phyloP scores from a whole-genome alignment of 2,113 vertebrate species.

The Ptychochromis oligacanthus region DNA sequence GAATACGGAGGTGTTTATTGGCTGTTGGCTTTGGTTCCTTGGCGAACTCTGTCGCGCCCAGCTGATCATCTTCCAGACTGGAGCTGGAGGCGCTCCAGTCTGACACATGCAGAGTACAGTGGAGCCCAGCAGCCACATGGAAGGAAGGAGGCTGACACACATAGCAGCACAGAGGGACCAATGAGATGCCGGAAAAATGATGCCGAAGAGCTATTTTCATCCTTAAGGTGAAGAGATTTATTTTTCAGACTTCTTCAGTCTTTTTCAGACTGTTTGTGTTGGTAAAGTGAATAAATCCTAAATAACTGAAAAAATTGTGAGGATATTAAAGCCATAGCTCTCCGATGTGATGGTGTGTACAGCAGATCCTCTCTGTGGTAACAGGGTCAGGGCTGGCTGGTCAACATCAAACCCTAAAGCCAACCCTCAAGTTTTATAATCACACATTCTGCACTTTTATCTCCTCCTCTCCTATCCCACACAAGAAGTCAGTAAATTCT shows the following conservation, averaged over 20 bases:
- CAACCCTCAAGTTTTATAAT: conserved; percentile 45
- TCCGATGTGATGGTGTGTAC: not conserved
- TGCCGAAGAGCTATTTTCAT: conserved; percentile 37
- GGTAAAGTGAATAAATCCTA: not conserved
- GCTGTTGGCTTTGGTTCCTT: conserved; percentile 55
- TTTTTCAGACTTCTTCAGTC: not conserved
- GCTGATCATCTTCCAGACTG: conserved; percentile 71
- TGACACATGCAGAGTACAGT: conserved; percentile 60
- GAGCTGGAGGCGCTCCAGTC: conserved; percentile 69
- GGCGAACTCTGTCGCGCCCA: conserved; percentile 37
- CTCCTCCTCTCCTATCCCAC: conserved; percentile 14
- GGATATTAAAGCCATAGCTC: not conserved
- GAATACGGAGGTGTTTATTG: conserved; percentile 67
- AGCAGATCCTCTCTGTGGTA: not conserved
- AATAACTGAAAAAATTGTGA: not conserved
- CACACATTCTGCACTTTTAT: conserved; percentile 24
- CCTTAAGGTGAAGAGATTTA: conserved; percentile 8
- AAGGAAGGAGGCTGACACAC: conserved; percentile 55
- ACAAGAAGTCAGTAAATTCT: conserved; percentile 7
- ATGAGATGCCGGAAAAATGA: conserved; percentile 32
- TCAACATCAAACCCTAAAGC: conserved; percentile 16
- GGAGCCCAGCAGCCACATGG: conserved; percentile 44
- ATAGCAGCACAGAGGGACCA: conserved; percentile 39
- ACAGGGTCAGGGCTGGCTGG: conserved; percentile 20
- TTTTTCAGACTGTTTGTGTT: not conserved